phyloP scores from a whole-genome alignment of 2,113 vertebrate species.

The Periophthalmodon schlosseri region DNA sequence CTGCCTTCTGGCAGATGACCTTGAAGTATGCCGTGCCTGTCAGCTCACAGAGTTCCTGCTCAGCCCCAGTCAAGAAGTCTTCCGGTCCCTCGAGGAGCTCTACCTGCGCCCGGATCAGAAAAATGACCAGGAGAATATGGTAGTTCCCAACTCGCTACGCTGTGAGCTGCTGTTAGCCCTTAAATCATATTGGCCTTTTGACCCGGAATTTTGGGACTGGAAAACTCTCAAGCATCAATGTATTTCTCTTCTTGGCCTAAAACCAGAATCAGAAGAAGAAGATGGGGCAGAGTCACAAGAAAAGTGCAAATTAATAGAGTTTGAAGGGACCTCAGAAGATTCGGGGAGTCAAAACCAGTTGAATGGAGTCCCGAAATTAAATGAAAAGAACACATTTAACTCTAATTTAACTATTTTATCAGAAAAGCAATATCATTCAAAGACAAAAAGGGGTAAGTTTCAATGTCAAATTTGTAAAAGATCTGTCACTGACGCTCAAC shows the following conservation, averaged over 20 bases:
- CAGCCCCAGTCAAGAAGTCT: slow-evolving; percentile 84
- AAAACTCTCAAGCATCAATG: slow-evolving; percentile 94
- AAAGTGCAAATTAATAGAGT: slow-evolving; percentile 25
- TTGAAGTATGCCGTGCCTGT: slow-evolving; percentile 93
- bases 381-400: slow-evolving; percentile 28
- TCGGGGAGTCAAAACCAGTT: slow-evolving; percentile 47
- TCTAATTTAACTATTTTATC: slow-evolving; percentile 52
- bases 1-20: slow-evolving; percentile 90
- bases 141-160: slow-evolving; percentile 94
- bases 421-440: slow-evolving; percentile 78
- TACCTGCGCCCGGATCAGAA: slow-evolving; percentile 93
- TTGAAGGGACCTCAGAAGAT: slow-evolving; percentile 66
- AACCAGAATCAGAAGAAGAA: slow-evolving; percentile 83
- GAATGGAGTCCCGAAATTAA: slow-evolving; percentile 38
- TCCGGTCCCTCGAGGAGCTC: slow-evolving; percentile 86
- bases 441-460: slow-evolving; percentile 87
- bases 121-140: slow-evolving; percentile 88
- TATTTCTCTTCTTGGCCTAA: slow-evolving; percentile 85
- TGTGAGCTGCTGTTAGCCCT: slow-evolving; percentile 93
- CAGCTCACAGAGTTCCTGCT: slow-evolving; percentile 95
- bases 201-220: slow-evolving; percentile 99
- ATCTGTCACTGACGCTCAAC: slow-evolving; percentile 84
- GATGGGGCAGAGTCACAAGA: slow-evolving; percentile 36
- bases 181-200: slow-evolving; percentile 96
- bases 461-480: slow-evolving; percentile 91